Evolutionary conservation across 64 coral and sea anemone species (phyloP).

Genomic region (Orbicella faveolata): DNA sequence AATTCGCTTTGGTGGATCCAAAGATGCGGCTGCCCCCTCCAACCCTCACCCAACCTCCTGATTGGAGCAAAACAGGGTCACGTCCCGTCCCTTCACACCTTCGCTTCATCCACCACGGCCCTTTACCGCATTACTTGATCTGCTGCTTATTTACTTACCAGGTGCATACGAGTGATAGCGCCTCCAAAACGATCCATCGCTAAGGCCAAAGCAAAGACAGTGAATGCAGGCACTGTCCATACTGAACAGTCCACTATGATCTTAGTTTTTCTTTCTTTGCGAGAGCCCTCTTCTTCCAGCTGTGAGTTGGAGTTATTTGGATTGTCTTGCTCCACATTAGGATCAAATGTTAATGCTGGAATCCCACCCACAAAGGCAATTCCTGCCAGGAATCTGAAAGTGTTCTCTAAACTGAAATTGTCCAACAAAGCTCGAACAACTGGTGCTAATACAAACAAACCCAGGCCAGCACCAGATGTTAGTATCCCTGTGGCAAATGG

Average conservation of each 20-base stretch:
- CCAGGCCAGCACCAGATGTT: conserved; percentile 21
- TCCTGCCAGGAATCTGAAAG: conserved; percentile 32
- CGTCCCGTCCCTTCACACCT: too few relatives aligned
- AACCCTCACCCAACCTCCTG: too few relatives aligned
- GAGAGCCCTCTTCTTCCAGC: not conserved
- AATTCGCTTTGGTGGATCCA: too few relatives aligned
- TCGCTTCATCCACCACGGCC: too few relatives aligned
- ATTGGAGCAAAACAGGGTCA: too few relatives aligned
- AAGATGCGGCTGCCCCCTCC: too few relatives aligned
- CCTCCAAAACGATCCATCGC: not conserved
- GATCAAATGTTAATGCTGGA: conserved; percentile 10
- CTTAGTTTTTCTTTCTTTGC: not conserved
- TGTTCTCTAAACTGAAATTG: conserved; percentile 3
- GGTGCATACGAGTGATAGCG: conserved; percentile 8
- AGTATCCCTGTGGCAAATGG: conserved; percentile 42
- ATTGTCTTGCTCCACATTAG: conserved; percentile 20
- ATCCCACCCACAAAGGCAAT: not conserved
- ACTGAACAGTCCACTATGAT: conserved; percentile 44
- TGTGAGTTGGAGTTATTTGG: not conserved
- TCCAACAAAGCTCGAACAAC: conserved; percentile 17
- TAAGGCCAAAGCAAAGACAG: conserved; percentile 23
- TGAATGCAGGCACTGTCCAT: conserved; percentile 38
- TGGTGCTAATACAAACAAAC: conserved; percentile 38
- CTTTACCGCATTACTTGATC: too few relatives aligned
- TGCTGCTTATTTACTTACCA: conserved; percentile 28